Percentiles rank a stretch among this genome's conserved stretches.
These are phyloP conservation scores for Sebastes trivittatus DNA, from an alignment of 2,797 vertebrate species.

Conservation along the genomic window DNA sequence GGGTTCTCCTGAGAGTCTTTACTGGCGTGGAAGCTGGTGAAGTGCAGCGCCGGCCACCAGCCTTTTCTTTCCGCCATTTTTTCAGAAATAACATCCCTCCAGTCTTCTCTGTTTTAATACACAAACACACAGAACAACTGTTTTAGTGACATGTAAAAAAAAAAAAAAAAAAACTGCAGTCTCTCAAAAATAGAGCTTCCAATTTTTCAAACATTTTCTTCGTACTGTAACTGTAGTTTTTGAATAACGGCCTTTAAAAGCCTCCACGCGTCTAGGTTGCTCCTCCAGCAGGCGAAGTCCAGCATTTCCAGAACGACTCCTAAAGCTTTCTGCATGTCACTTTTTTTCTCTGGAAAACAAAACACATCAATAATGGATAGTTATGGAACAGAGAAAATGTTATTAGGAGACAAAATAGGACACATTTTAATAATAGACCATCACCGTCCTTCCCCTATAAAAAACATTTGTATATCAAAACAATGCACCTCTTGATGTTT, in stretches of 20 bases:
- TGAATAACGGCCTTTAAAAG: conserved; percentile 77
- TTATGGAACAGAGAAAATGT: background rate
- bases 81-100: conserved; percentile 48
- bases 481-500: background rate
- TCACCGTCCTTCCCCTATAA: background rate
- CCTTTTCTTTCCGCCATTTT: conserved; percentile 83
- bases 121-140: background rate
- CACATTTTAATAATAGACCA: too few species aligned
- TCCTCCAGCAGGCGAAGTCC: conserved; percentile 90
- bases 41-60: conserved; percentile 93
- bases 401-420: background rate
- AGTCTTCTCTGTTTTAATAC: conserved; percentile 40
- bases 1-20: conserved; percentile 77
- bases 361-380: background rate
- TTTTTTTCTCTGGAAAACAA: conserved; percentile 75
- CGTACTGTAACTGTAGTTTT: conserved; percentile 80
- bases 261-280: conserved; percentile 84
- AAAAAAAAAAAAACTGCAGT: background rate
- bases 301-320: conserved; percentile 85
- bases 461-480: background rate
- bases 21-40: conserved; percentile 82
- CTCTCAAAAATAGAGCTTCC: background rate
- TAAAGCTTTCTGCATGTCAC: conserved; percentile 76
- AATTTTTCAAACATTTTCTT: background rate
- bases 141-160: background rate